Evolutionary conservation across 2,888 invertebrate genomes (phyloP), one percentile per base, ranked within the genome.

Genomic region (Holacanthella duospinosa): DNA sequence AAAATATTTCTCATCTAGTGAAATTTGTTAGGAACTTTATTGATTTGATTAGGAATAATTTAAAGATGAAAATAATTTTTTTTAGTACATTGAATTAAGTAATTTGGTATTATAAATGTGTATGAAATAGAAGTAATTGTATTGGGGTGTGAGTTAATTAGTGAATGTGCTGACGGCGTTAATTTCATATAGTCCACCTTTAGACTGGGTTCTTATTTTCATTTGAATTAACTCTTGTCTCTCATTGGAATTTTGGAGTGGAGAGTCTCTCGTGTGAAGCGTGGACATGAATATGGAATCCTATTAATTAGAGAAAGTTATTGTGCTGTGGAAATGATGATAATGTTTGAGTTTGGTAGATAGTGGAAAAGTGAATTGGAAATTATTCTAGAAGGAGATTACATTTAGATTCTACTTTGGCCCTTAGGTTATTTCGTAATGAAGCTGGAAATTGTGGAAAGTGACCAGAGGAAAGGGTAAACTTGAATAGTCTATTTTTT

Each of bases 351-450:
- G n/a, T n/a, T n/a, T n/a, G n/a, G n/a, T n/a, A n/a, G n/a, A n/a
- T n/a, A n/a, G n/a, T n/a, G n/a, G n/a, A n/a, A n/a, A n/a, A n/a
- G n/a, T n/a, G n/a, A n/a, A n/a, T n/a, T n/a, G n/a, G n/a, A n/a
- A n/a, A n/a, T n/a, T n/a, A n/a, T n/a, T n/a, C n/a, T n/a, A n/a
- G n/a, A n/a, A n/a, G n/a, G n/a, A n/a, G n/a, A n/a, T n/a, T n/a
- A n/a, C n/a, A n/a, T n/a, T 55, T 59, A 64, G 60, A 65, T 61
- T 66, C 64, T 67, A 67, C 64, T 60, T 63, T 69, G 63, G 71
- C 36, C 72, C 72, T 61, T 67, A 67, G 72, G 72, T 71, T 70
- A 72, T 71, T 68, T n/a, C n/a, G n/a, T 68, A 72, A 72, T 72
- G 69, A 72, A 71, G 71, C 67, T 60, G 57, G 69, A 68, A 72